phyloP scores from a whole-genome alignment of 2,888 invertebrate genomes.

The Callinectes sapidus region DNA sequence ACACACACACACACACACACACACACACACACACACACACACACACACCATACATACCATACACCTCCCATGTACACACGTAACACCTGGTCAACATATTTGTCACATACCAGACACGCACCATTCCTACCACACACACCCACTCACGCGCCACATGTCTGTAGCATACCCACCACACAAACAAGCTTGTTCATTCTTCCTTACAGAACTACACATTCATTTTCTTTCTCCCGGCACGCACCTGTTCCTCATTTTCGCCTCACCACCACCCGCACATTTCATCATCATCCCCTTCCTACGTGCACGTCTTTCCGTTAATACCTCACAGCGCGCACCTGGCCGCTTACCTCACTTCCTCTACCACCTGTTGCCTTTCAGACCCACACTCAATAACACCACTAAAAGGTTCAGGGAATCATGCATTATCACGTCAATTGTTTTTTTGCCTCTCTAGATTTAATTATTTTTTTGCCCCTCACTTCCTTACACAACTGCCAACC shows the following conservation, averaged over 20 bases:
- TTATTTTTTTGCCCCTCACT: not conserved
- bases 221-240: constrained; percentile 17
- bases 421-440: not conserved
- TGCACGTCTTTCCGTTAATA: not conserved
- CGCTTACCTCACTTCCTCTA: not conserved
- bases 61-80: not conserved
- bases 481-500: not conserved
- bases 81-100: not conserved
- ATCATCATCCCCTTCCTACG: not conserved
- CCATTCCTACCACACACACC: too few species aligned
- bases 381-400: not conserved
- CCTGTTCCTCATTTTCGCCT: constrained; percentile 34
- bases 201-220: not conserved
- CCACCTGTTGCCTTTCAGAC: constrained; percentile 7
- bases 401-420: not conserved
- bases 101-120: not conserved
- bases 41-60: not conserved
- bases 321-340: not conserved
- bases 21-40: not conserved
- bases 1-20: not conserved
- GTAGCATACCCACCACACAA: not conserved
- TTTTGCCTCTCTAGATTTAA: not conserved
- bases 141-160: not conserved
- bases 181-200: not conserved
- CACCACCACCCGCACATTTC: not conserved